Base-by-base conservation (phyloP, 2,797 vertebrate genomes). In the Hydrolagus colliei region DNA sequence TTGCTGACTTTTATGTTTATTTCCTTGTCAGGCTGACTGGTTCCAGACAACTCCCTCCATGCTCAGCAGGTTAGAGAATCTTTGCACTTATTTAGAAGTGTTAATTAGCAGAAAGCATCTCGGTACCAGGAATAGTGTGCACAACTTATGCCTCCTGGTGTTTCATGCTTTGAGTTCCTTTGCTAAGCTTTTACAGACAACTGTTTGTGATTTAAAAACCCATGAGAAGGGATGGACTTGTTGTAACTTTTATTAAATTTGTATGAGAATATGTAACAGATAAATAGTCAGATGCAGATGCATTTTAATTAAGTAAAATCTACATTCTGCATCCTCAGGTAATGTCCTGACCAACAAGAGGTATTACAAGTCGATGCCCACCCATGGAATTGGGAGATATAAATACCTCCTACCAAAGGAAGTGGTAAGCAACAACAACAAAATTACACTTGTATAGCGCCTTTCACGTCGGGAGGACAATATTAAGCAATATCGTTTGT, bases 361-460 rank as follows among this genome's bases (percentile, higher is more conserved):
- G 72, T 91, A 92, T 22, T 96, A 97, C 90, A 95, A 12, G 86
- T 86, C 92, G 35, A 93, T 89, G 87, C 96, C 97, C 0, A 95
- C 96, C 0, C 95, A 97, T 8, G 95, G 95, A 0, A 97, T 99
- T 8, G 97, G 98, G 22, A 93, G 86, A 88, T 98, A 93, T 88
- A 95, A 88, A 76, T 87, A 97, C 88, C 92, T 99, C 85, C 78
- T 98, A 75, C 90, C 90, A 0, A 91, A 91, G 87, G 92, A 92
- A 91, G 22, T 16, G 86, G 94, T 94, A 88, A 90, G 92, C 27
- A 27, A 27, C 27, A 27, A 27, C 1, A 27, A 27, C 27, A 27
- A 27, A 27, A 27, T 27, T 27, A 27, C 27, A 27, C 1, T 27
- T 27, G 27, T 27, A 27, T 27, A 27, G 27, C 27, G 27, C 27